Base-by-base conservation (phyloP, 2,113 vertebrate genomes). In the Ctenodactylus gundi region DNA sequence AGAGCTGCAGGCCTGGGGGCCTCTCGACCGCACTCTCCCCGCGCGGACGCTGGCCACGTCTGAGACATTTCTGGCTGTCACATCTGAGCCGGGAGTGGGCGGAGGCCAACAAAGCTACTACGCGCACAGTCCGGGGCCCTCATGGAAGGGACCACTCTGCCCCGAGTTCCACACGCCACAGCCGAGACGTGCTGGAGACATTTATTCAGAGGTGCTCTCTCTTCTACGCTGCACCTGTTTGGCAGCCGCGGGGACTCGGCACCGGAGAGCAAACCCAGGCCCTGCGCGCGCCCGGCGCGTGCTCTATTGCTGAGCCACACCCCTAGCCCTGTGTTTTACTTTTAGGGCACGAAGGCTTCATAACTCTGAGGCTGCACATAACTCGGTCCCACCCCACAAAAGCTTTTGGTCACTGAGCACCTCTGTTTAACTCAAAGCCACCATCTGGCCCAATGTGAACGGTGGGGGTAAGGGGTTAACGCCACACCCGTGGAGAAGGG, bases 261-360 rank as follows among this genome's bases (percentile, higher is more conserved):
- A n/a, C n/a, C 62, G 17, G 34, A 34, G 31, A 17, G 14, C 36
- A 41, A 53, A 53, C 51, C 51, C 51, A 10, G 51, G 10, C 51
- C 51, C 10, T 10, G 51, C 10, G 10, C 51, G 36, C 41, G 67
- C 70, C 25, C 29, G 25, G 18, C 68, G 29, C 21, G 20, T 46
- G 7, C 10, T 25, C 67, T 41, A 12, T 7, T 7, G 29, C 27
- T 18, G 12, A 46, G 72, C 72, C 49, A 25, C 4, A 12, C 29
- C 14, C 34, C 44, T 0, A 0, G 72, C 44, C n/a, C 1, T 0
- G 1, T 1, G 18, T 17, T 36, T 44, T 4, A 17, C 3, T 27
- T 44, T 1, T 4, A 18, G 41, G 46, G 36, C 13, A 12, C 53
- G 60, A 34, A 41, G 20, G 3, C 0, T 27, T 12, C 5, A 2